Evolutionary conservation across 2,888 invertebrate species (phyloP).

Genomic region (Philopedon plagiatum): DNA sequence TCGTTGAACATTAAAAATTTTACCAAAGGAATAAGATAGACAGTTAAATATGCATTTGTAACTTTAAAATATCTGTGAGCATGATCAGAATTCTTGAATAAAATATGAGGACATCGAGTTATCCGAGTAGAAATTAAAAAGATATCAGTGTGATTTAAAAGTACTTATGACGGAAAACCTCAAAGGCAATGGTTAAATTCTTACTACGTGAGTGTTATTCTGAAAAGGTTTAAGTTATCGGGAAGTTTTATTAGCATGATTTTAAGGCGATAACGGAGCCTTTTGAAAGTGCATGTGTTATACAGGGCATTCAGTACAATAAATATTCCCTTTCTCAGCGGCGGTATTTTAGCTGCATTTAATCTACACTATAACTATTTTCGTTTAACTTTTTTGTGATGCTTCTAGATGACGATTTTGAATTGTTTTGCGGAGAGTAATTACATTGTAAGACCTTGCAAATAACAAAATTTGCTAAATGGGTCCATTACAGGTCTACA

Average conservation of each 20-base stretch:
- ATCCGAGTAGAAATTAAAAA: constrained; percentile 39
- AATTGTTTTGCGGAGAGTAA: too few species aligned
- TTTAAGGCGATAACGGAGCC: too few species aligned
- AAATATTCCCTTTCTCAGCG: too few species aligned
- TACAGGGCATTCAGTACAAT: too few species aligned
- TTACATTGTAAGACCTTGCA: too few species aligned
- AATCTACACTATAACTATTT: too few species aligned
- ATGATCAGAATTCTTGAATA: constrained; percentile 30
- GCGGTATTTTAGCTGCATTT: too few species aligned
- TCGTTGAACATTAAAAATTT: neutral
- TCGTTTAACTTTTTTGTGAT: too few species aligned
- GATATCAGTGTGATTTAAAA: constrained; percentile 42
- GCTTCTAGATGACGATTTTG: too few species aligned
- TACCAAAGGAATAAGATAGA: neutral
- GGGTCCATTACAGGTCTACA: too few species aligned
- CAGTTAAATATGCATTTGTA: constrained; percentile 31
- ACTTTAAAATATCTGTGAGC: constrained; percentile 18
- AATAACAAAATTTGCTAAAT: too few species aligned
- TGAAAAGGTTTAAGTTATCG: constrained; percentile 5
- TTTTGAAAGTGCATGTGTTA: too few species aligned
- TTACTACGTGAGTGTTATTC: constrained; percentile 2
- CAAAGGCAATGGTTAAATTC: constrained; percentile 18
- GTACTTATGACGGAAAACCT: constrained; percentile 32
- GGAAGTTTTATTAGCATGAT: neutral
- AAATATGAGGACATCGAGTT: constrained; percentile 29